Percentiles rank a stretch among this genome's conserved stretches.
These are phyloP conservation scores for Lineus longissimus DNA, from an alignment of 1,140 invertebrate genomes.

Conservation along the genomic window DNA sequence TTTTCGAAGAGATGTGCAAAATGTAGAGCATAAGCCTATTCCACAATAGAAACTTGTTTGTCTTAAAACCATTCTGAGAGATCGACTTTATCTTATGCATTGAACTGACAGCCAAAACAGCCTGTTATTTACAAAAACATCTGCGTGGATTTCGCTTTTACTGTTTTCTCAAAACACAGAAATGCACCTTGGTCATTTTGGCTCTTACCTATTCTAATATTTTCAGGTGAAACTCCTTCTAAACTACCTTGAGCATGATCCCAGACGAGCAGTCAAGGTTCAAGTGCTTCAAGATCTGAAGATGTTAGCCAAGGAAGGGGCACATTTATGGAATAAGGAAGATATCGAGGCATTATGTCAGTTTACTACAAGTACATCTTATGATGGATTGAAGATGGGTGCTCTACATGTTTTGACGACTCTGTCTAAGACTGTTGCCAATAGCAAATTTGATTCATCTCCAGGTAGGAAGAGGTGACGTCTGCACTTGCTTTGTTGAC, in stretches of 20 bases:
- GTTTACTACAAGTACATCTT: conserved; percentile 54
- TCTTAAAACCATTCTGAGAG: no score
- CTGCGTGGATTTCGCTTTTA: no score
- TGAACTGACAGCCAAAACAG: no score
- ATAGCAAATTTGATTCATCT: conserved; percentile 35
- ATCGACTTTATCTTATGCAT: no score
- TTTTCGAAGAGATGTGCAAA: no score
- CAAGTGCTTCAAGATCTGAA: conserved; percentile 72
- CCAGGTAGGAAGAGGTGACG: conserved; percentile 23
- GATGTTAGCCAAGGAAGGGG: conserved; percentile 65
- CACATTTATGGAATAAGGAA: conserved; percentile 75
- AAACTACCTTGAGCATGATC: conserved; percentile 61
- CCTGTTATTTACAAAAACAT: no score
- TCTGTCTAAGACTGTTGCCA: conserved; percentile 43
- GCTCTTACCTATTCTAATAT: conserved; percentile 15
- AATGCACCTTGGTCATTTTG: no score
- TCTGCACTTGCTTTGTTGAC: background rate
- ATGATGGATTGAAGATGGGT: conserved; percentile 40
- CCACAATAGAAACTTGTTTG: no score
- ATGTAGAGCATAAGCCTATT: no score
- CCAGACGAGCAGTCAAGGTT: conserved; percentile 68
- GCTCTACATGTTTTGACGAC: conserved; percentile 50
- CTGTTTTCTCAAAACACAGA: no score
- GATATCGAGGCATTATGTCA: conserved; percentile 63
- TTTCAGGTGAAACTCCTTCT: conserved; percentile 60